These are phyloP conservation scores for Ptilodon capucinus DNA, from an alignment of 2,888 invertebrate species.

Conservation along the genomic window DNA sequence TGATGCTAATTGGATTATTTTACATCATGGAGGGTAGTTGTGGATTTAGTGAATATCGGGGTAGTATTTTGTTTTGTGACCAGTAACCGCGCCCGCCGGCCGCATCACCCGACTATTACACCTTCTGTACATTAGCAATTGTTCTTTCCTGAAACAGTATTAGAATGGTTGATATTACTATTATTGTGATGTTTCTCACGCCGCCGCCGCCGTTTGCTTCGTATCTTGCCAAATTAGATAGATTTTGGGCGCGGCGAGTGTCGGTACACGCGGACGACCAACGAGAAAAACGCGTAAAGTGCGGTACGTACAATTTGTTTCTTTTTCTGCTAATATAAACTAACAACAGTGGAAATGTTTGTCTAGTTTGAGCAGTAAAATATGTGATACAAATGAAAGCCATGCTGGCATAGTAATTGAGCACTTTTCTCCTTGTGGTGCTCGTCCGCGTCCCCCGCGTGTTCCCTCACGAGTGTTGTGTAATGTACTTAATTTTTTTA, in stretches of 20 bases:
- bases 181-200: constrained; percentile 62
- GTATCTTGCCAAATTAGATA: constrained; percentile 67
- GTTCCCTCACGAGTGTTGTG: constrained; percentile 30
- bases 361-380: no score
- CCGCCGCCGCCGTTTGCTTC: constrained; percentile 53
- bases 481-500: constrained; percentile 73
- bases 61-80: not conserved
- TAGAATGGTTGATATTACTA: constrained; percentile 63
- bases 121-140: constrained; percentile 76
- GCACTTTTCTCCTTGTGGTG: no score
- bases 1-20: not conserved
- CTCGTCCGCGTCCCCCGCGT: constrained; percentile 13
- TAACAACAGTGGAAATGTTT: no score
- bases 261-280: constrained; percentile 20
- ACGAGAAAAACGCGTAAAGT: not conserved
- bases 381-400: no score
- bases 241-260: constrained; percentile 31
- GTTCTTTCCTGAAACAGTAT: constrained; percentile 70
- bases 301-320: not conserved
- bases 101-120: constrained; percentile 55
- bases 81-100: constrained; percentile 27
- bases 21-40: not conserved
- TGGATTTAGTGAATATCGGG: not conserved
- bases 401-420: no score
- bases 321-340: no score